Evolutionary conservation across 2,888 invertebrate species (phyloP), one percentile per base, ranked within the genome.

Genomic region (Saturnia pavonia): DNA sequence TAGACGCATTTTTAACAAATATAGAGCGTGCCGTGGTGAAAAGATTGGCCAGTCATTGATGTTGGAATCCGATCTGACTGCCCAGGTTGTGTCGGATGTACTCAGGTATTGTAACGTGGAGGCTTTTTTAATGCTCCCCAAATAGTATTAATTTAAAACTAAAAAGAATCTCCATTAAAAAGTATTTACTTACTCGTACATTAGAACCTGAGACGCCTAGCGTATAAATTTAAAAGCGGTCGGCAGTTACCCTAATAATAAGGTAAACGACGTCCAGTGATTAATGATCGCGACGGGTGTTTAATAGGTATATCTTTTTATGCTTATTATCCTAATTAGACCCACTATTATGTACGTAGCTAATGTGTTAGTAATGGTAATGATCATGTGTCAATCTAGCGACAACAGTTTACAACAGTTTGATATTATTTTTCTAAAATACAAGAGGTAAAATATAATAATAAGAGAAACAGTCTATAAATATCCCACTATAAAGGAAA

Each of bases 171-270:
- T n/a, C 22, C 11, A 9, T 9, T 22, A 54, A 54, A 34, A 34
- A 34, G 34, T 54, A 54, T 22, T 22, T 2, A 27, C n/a, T 14
- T 60, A 60, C 40, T 40, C 19, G 40, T 0, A 48, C 54, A 70
- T 51, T 22, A 60, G 68, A 68, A 65, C 34, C 68, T 25, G 48
- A 34, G 65, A 34, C 42, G 43, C 60, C 72, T 68, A 72, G 73
- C 71, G 76, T 76, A 81, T 81, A 84, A 87, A 85, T 88, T 88
- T 88, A 85, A 88, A 87, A 86, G 84, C 84, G 79, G 82, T 83
- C 81, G 80, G 82, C 84, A 80, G 82, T 82, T 83, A 79, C 82
- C 83, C 82, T 87, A 86, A 87, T 88, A 88, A 86, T 82, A 84
- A 83, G 79, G 78, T 79, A 81, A 83, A 82, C 82, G 84, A 79